Base-by-base conservation (phyloP, 2,797 vertebrate genomes). In the Fratercula arctica region DNA sequence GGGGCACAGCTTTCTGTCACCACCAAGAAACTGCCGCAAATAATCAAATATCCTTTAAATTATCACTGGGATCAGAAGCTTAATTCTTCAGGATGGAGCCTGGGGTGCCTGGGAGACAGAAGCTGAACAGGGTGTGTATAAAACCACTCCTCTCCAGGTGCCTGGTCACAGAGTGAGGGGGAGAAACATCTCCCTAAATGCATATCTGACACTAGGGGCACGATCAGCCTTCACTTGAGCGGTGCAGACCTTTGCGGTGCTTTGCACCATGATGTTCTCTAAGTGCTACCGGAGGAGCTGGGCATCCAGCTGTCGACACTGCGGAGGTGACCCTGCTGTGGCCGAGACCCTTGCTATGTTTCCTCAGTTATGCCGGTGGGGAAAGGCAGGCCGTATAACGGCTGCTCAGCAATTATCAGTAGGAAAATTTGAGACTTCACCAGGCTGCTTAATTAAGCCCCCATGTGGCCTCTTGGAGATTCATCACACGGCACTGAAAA, bases 361-460 rank as follows among this genome's bases (percentile, higher is more conserved):
- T 37, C 46, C 82, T 45, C 85, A 3, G 67, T 33, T 17, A 4
- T 20, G 63, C 66, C 18, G 2, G 13, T 16, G 72, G 82, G 82
- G 76, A 85, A 57, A 78, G 76, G 79, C 94, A 78, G 79, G 23
- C 67, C 16, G 73, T n/a, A 9, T 43, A 72, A 78, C 87, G 92
- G 84, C 91, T 89, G 95, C 92, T 90, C 88, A 37, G 90, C 94
- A 95, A 93, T 95, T 94, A 95, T 37, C 91, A 87, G 87, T 51
- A 91, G 93, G 93, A 89, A 93, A 85, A 96, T 94, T 51, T 56
- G 89, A 97, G 94, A 89, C 94, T 97, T 86, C 91, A 87, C 91
- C 94, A 95, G 82, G 93, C 96, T 97, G 94, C 95, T 96, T 97
- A 96, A 97, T 97, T 96, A 96, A 97, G 95, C 95, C 96, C 96